These are phyloP conservation scores for Pan troglodytes DNA, from an alignment of 2,113 vertebrate genomes.

Conservation along the genomic window NHGRI_mPanTro3-v2.1_pri NC_072407.2:97971501-97972000, in stretches of 20 bases:
- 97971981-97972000: background rate
- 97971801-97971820: background rate
- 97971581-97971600: background rate
- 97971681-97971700: background rate
- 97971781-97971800: background rate
- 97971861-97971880: background rate
- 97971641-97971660: background rate
- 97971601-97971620: background rate
- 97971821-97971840: background rate
- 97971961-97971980: background rate
- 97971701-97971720: background rate
- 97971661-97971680: background rate
- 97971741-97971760: background rate
- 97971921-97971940: background rate
- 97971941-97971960: background rate
- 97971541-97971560: background rate
- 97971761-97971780: background rate
- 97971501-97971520: background rate
- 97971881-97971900: background rate
- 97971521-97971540: background rate
- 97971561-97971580: slow-evolving; percentile 6
- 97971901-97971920: background rate
- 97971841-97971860: background rate
- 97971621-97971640: background rate
- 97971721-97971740: background rate